phyloP scores from a whole-genome alignment of 2,888 invertebrate genomes.

The Apoda limacodes region DNA sequence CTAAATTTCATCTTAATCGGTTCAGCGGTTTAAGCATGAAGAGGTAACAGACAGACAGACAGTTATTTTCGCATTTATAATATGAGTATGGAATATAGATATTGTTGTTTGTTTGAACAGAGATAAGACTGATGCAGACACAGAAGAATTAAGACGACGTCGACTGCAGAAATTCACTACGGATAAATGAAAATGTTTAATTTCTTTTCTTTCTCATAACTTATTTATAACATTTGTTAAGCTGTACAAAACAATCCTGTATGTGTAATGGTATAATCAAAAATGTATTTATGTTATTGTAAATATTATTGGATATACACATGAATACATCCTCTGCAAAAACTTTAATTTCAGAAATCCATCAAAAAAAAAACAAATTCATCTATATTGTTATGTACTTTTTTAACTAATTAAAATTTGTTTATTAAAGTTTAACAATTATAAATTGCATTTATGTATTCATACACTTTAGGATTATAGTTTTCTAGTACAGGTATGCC shows the following conservation, averaged over 20 bases:
- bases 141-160: slow-evolving; percentile 80
- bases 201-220: slow-evolving; percentile 44
- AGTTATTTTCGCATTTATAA: no score
- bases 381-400: slow-evolving; percentile 10
- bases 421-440: slow-evolving; percentile 58
- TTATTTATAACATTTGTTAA: slow-evolving; percentile 37
- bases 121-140: slow-evolving; percentile 59
- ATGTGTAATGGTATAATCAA: slow-evolving; percentile 30
- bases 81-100: no score
- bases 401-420: slow-evolving; percentile 22
- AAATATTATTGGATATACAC: slow-evolving; percentile 65
- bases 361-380: no score
- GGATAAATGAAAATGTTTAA: slow-evolving; percentile 48
- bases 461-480: slow-evolving; percentile 84
- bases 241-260: not conserved
- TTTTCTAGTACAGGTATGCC: slow-evolving; percentile 77
- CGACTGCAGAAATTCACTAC: slow-evolving; percentile 79
- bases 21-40: no score
- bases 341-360: no score
- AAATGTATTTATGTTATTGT: slow-evolving; percentile 67
- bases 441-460: slow-evolving; percentile 84
- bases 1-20: no score
- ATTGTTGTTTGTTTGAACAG: no score
- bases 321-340: slow-evolving; percentile 62
- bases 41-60: no score